Evolutionary conservation across 2,797 vertebrate species (phyloP).

Genomic region (Sebastes kiyomatsui): DNA sequence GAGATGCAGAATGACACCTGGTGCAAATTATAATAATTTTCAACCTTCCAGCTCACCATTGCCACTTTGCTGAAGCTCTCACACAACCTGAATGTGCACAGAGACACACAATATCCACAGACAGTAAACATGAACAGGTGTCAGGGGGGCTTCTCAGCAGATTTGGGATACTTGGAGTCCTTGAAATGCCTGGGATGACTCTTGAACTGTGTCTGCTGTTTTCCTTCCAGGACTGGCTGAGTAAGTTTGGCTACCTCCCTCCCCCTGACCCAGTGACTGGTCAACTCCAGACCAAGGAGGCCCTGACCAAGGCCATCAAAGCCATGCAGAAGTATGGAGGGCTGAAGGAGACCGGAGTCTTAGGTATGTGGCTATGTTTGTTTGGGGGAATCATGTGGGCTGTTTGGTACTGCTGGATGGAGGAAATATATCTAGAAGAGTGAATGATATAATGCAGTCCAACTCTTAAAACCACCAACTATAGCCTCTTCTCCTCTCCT

Average conservation of each 20-base stretch:
- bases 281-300: slow-evolving; percentile 92
- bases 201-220: slow-evolving; percentile 42
- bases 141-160: background rate
- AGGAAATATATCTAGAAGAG: background rate
- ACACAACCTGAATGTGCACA: background rate
- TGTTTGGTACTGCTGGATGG: slow-evolving; percentile 67
- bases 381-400: background rate
- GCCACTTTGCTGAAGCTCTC: background rate
- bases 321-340: slow-evolving; percentile 97
- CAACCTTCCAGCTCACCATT: background rate
- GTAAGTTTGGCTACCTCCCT: slow-evolving; percentile 94
- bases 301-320: slow-evolving; percentile 90
- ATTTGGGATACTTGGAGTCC: slow-evolving; percentile 24
- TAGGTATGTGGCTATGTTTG: slow-evolving; percentile 59
- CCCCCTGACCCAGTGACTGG: slow-evolving; percentile 88
- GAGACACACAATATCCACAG: background rate
- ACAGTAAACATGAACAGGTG: slow-evolving; percentile 45
- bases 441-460: background rate
- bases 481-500: background rate
- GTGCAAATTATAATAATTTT: background rate
- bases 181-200: slow-evolving; percentile 37
- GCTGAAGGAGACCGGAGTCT: slow-evolving; percentile 82
- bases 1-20: background rate
- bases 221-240: slow-evolving; percentile 92
- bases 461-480: background rate